A percentile compares a stretch with the other conserved stretches of the same genome.
These are phyloP conservation scores for Allacma fusca DNA, from an alignment of 2,888 invertebrate genomes.

Conservation along the genomic window DNA sequence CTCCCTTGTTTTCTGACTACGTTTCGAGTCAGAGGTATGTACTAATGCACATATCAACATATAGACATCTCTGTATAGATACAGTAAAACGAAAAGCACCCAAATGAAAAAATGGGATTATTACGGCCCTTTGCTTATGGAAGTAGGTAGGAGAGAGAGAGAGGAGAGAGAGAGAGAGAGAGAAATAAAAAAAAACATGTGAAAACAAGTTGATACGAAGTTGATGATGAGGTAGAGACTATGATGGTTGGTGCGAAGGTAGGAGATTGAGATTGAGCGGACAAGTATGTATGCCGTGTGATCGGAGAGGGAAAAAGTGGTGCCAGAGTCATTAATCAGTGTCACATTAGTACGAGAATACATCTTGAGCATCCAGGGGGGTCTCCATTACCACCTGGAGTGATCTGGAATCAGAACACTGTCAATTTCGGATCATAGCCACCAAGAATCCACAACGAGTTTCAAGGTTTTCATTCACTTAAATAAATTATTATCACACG, in stretches of 20 bases:
- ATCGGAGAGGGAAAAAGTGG: slow-evolving; percentile 31
- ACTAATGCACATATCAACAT: too few species aligned
- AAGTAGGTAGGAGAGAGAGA: too few species aligned
- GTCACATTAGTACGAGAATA: slow-evolving; percentile 59
- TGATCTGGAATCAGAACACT: slow-evolving; percentile 59
- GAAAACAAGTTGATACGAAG: slow-evolving; percentile 17
- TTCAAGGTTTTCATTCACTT: slow-evolving; percentile 13
- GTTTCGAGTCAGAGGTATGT: too few species aligned
- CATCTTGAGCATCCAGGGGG: slow-evolving; percentile 54
- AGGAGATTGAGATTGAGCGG: too few species aligned
- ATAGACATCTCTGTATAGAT: too few species aligned
- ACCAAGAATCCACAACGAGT: slow-evolving; percentile 26
- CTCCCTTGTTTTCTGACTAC: too few species aligned
- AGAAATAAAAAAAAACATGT: neutral
- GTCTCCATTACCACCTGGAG: slow-evolving; percentile 57
- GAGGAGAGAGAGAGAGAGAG: neutral
- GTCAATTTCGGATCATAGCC: slow-evolving; percentile 58
- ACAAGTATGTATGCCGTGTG: neutral
- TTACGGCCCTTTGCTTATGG: too few species aligned
- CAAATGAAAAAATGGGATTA: too few species aligned
- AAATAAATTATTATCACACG: slow-evolving; percentile 12
- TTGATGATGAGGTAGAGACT: slow-evolving; percentile 26
- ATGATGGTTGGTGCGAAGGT: neutral
- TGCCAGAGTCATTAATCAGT: slow-evolving; percentile 60
- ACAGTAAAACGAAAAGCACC: too few species aligned